Evolutionary conservation across 2,888 invertebrate genomes (phyloP), one percentile per base, ranked within the genome.

Genomic region (Rhogogaster chlorosoma): DNA sequence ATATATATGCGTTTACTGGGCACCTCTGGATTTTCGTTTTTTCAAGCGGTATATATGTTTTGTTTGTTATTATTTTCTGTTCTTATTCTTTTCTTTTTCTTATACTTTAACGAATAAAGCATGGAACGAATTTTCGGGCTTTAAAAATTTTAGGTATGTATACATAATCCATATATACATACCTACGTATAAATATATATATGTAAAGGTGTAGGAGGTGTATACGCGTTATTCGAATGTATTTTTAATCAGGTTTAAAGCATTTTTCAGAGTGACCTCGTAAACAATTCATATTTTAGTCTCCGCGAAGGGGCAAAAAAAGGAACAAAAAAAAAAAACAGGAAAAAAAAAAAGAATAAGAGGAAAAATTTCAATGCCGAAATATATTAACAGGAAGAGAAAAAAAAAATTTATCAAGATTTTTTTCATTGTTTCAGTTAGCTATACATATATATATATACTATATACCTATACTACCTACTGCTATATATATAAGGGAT

Each of bases 171-270:
- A 9, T 38, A 38, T 38, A 38, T 2, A 9, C 9, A 38, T n/a
- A n/a, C n/a, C n/a, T n/a, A n/a, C n/a, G n/a, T n/a, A n/a, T n/a
- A n/a, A n/a, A n/a, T 10, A 45, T 45, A 10, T 45, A 12, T 45
- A 45, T 0, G 53, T 53, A 61, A 9, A 38, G 18, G n/a, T 18
- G 9, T 36, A 15, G 36, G 5, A 70, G 32, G 36, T n/a, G 10
- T 61, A 4, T 12, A 26, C 26, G 22, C 26, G 61, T 22, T 61
- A 12, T 61, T 61, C 7, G 12, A 12, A 70, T 70, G 70, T 70
- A 70, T 70, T 70, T 70, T 70, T 70, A 70, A 70, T 70, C 70
- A 36, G 36, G 70, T 70, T 70, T 70, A 70, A 32, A 32, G 70
- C 70, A 38, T 70, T 38, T 32, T 38, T 38, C 29, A 70, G 2